Percentiles rank a stretch among this genome's conserved stretches.
phyloP scores from a whole-genome alignment of 2,113 vertebrate species.

The Strix uralensis region DNA sequence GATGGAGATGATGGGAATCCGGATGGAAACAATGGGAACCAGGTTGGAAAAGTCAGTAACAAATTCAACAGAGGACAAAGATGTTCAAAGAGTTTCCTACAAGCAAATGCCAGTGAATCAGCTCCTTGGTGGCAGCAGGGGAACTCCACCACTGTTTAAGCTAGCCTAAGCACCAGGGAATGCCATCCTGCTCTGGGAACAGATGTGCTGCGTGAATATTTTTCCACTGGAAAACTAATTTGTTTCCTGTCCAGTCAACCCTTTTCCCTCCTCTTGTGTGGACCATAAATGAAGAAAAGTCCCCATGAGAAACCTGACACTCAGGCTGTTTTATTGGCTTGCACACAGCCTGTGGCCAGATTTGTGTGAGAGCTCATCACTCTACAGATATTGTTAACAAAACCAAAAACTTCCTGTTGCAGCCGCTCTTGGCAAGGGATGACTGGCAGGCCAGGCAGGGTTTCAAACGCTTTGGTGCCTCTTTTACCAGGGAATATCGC shows the following conservation, averaged over 20 bases:
- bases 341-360: background rate
- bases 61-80: background rate
- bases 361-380: background rate
- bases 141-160: background rate
- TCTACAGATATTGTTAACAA: background rate
- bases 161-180: background rate
- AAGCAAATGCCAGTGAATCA: background rate
- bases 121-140: background rate
- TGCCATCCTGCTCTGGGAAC: background rate
- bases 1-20: background rate
- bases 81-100: background rate
- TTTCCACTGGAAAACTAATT: background rate
- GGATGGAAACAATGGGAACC: background rate
- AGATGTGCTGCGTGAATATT: background rate
- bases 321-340: background rate
- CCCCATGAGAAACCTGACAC: rapidly evolving
- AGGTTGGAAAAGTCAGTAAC: background rate
- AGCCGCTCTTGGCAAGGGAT: background rate
- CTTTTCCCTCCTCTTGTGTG: background rate
- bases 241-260: background rate
- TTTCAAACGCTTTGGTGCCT: background rate
- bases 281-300: background rate
- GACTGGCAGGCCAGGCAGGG: background rate
- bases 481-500: background rate
- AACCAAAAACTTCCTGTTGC: background rate